Evolutionary conservation across 1,140 invertebrate species (phyloP), one percentile per base, ranked within the genome.

Genomic region (Diabrotica undecimpunctata): DNA sequence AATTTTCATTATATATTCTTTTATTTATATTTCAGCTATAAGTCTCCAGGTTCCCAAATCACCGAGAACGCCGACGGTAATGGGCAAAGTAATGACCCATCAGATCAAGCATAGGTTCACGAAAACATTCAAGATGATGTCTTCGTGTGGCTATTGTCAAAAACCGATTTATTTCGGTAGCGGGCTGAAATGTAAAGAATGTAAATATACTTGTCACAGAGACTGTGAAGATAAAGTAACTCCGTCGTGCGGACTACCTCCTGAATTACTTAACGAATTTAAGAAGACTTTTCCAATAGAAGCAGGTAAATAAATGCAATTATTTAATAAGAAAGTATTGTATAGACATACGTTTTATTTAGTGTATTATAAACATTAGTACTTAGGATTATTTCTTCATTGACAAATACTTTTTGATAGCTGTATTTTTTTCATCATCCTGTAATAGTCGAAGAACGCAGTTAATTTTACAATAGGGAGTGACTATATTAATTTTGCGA

Each of bases 191-290:
- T 98, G 96, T 80, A 96, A 90, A 79, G 93, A 96, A 78, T 98
- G 95, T 85, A 97, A 96, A 83, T 97, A 93, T 81, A 94, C 93
- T 74, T 97, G 94, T 81, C 84, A 77, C 78, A 86, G 89, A 74
- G 93, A 96, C 74, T 98, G 96, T 80, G 91, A 92, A 74, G 86
- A 86, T 35, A 94, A 93, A 83, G 95, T 95, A 67, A 91, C 93
- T 70, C 92, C 93, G 1, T 94, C 93, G 38, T 98, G 95, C 81
- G 93, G 94, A 46, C 81, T 97, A 70, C 93, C 94, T 36, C 84
- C 86, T 54, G 91, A 91, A 78, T 87, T 92, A 72, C 85, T 96
- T 13, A 86, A 92, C 63, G 88, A 90, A 67, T 96, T 91, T 74
- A 89, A 88, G 75, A 84, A 86, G 75, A 86, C 66, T 41, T 58